A percentile compares a stretch with the other conserved stretches of the same genome.
These are phyloP conservation scores for Echiichthys vipera DNA, from an alignment of 2,797 vertebrate genomes.

Conservation along the genomic window DNA sequence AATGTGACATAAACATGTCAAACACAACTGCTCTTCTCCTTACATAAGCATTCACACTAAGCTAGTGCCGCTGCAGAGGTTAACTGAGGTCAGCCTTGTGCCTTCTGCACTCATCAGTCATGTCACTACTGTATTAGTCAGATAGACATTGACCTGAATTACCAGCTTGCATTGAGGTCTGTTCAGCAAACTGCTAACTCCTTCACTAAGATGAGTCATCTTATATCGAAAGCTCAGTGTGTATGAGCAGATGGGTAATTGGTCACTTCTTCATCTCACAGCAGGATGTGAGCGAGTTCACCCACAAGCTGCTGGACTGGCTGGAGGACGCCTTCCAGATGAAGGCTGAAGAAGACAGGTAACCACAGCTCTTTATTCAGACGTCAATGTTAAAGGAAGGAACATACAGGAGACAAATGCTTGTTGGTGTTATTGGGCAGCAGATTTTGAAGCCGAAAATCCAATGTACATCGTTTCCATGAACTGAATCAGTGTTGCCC, in stretches of 20 bases:
- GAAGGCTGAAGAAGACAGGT: constrained; percentile 98
- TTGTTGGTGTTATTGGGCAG: not conserved
- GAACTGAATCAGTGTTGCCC: not conserved
- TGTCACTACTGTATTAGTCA: constrained; percentile 50
- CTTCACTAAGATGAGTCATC: not conserved
- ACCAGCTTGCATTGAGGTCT: constrained; percentile 48
- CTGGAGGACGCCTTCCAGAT: constrained; percentile 99
- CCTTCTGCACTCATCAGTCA: constrained; percentile 60
- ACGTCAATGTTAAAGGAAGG: not conserved
- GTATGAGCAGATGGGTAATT: constrained; percentile 26
- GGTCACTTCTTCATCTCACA: constrained; percentile 71
- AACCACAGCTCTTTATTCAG: constrained; percentile 47
- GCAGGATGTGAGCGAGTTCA: constrained; percentile 99
- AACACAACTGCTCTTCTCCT: constrained; percentile 11
- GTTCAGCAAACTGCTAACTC: constrained; percentile 28
- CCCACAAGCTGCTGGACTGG: constrained; percentile 98
- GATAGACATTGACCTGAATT: constrained; percentile 67
- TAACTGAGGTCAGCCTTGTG: constrained; percentile 47
- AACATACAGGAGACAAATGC: not conserved
- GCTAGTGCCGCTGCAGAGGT: constrained; percentile 36
- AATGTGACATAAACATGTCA: constrained; percentile 31
- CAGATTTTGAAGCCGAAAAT: not conserved
- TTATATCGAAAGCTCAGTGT: constrained; percentile 16
- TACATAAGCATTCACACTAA: constrained; percentile 29
- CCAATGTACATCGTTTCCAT: not conserved